phyloP scores from a whole-genome alignment of 1,140 invertebrate species.

The Eumaeus atala region DNA sequence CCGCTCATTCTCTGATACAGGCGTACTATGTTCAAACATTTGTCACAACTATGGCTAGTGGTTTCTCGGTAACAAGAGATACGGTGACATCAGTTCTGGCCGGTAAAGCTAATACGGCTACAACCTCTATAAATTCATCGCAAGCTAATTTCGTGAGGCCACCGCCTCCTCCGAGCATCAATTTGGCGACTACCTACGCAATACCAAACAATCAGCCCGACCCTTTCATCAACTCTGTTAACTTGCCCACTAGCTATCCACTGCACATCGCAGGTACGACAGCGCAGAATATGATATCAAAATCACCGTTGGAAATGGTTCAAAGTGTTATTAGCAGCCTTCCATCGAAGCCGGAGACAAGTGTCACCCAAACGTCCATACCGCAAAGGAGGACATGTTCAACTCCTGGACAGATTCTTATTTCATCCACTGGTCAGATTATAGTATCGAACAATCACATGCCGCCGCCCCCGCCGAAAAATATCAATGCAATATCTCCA shows the following conservation, averaged over 20 bases:
- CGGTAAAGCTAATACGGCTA: conserved; percentile 82
- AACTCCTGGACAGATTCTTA: conserved; percentile 81
- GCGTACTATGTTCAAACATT: conserved; percentile 63
- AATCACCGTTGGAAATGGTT: conserved; percentile 86
- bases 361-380: conserved; percentile 32
- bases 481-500: conserved; percentile 77
- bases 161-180: conserved; percentile 62
- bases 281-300: conserved; percentile 75
- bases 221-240: conserved; percentile 58
- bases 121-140: conserved; percentile 81
- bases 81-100: conserved; percentile 86
- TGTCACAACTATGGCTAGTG: conserved; percentile 84
- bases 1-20: conserved; percentile 56
- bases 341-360: conserved; percentile 65
- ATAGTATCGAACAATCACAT: conserved; percentile 80
- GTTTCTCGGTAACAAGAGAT: conserved; percentile 81
- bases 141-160: conserved; percentile 65
- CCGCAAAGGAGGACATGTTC: conserved; percentile 36
- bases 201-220: conserved; percentile 64
- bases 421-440: conserved; percentile 83
- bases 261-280: conserved; percentile 68
- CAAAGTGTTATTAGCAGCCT: conserved; percentile 86
- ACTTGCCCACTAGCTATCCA: conserved; percentile 68
- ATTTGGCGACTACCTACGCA: conserved; percentile 67
- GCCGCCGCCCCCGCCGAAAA: conserved; percentile 79